phyloP scores from a whole-genome alignment of 2,888 invertebrate genomes.

The Eumerus sabulonum region DNA sequence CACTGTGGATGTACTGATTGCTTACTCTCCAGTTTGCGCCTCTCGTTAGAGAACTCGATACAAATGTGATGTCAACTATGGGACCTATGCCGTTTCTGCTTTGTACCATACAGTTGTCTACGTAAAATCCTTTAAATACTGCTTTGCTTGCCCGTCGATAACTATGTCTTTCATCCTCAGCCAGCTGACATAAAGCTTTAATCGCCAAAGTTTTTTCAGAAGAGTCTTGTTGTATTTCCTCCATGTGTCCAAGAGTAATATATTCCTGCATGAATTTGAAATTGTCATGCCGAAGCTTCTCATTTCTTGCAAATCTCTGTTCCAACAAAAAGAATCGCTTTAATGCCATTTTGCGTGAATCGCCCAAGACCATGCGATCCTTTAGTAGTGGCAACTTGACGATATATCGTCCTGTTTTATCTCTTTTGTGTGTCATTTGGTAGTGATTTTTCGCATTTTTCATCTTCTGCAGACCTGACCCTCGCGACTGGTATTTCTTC shows the following conservation, averaged over 20 bases:
- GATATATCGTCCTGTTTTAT: slow-evolving; percentile 21
- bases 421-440: slow-evolving; percentile 6
- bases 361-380: slow-evolving; percentile 21
- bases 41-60: too few relatives aligned
- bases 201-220: background rate
- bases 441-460: slow-evolving; percentile 23
- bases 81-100: too few relatives aligned
- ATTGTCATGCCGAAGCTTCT: slow-evolving; percentile 10
- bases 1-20: too few relatives aligned
- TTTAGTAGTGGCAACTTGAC: slow-evolving; percentile 17
- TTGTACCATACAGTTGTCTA: too few relatives aligned
- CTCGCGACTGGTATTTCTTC: slow-evolving; percentile 18
- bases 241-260: slow-evolving; percentile 23
- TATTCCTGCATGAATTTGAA: slow-evolving; percentile 25
- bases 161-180: too few relatives aligned
- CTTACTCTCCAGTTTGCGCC: too few relatives aligned
- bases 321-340: slow-evolving; percentile 20
- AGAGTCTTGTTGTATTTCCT: background rate
- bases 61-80: too few relatives aligned
- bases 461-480: slow-evolving; percentile 23
- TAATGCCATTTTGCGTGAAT: slow-evolving; percentile 20
- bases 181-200: too few relatives aligned
- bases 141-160: too few relatives aligned
- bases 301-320: slow-evolving; percentile 10
- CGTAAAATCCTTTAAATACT: too few relatives aligned